A percentile compares a stretch with the other conserved stretches of the same genome.
phyloP scores from a whole-genome alignment of 2,888 invertebrate genomes.

The Bhutanitis thaidina region DNA sequence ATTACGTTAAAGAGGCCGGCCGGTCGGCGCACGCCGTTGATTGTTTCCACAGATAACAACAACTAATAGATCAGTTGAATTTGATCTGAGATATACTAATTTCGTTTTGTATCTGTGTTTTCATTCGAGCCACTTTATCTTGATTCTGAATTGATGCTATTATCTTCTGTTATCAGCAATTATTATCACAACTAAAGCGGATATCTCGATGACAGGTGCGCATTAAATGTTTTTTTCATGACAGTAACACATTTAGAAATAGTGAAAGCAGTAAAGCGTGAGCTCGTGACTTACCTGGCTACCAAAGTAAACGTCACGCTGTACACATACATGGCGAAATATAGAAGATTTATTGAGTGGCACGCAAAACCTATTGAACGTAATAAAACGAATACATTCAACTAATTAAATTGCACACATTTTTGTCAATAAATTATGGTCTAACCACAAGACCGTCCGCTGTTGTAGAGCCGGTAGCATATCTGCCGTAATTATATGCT shows the following conservation, averaged over 20 bases:
- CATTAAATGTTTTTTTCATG: conserved; percentile 8
- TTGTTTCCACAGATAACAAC: conserved; percentile 45
- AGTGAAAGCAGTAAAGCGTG: conserved; percentile 2
- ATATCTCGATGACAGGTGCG: conserved; percentile 9
- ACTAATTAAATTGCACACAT: too few relatives aligned
- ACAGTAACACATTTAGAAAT: conserved; percentile 3
- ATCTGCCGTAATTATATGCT: not conserved
- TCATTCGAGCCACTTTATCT: conserved; percentile 31
- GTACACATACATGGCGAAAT: conserved; percentile 1
- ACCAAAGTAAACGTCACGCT: not conserved
- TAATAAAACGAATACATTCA: too few relatives aligned
- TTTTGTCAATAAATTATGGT: not conserved
- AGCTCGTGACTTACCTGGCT: not conserved
- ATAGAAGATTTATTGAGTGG: not conserved
- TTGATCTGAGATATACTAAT: conserved; percentile 62
- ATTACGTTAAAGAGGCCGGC: conserved; percentile 35
- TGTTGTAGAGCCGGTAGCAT: not conserved
- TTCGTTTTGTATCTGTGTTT: conserved; percentile 53
- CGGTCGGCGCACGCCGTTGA: conserved; percentile 30
- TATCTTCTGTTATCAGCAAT: conserved; percentile 15
- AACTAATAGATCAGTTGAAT: conserved; percentile 53
- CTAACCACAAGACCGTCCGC: conserved; percentile 1
- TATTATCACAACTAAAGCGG: conserved; percentile 5
- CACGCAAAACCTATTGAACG: not conserved
- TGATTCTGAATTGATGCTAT: conserved; percentile 20